Evolutionary conservation across 2,113 vertebrate species (phyloP), one percentile per base, ranked within the genome.

Genomic region (Pteronura brasiliensis): DNA sequence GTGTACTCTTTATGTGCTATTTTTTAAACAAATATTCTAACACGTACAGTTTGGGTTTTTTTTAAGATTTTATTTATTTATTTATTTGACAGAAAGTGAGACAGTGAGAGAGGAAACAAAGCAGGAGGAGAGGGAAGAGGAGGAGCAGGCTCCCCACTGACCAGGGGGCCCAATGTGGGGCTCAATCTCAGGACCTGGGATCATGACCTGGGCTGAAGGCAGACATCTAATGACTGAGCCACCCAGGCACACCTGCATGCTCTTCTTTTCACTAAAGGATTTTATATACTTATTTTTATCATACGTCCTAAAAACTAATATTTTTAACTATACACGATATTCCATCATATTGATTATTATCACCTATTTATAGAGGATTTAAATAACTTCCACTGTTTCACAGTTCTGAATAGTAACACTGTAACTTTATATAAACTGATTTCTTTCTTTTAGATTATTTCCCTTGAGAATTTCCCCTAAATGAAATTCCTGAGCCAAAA

Each of bases 341-440:
- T 39, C 36, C 77, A 34, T 87, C 31, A 65, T 47, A 67, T 74
- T 69, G 9, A 59, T 93, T 82, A 90, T 3, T 90, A 59, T 57
- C 34, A 85, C 86, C 57, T 55, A 47, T 3, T 42, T 52, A 34
- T 21, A 67, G 20, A 93, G 27, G 20, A 81, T 74, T 80, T 97
- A 90, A 72, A 47, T 90, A 97, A 96, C 8, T 86, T 80, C 36
- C 59, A 81, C 14, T 67, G 17, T 87, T 96, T 52, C 81, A 57
- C 81, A 57, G 7, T 63, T 93, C 29, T 84, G 27, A 85, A 89
- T 44, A 31, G 0, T 23, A 85, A 65, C 36, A 65, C n/a, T 29
- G 18, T 39, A 72, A 85, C 5, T 82, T 81, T 85, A 7, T 47
- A 29, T 81, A 86, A 77, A 93, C 14, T 65, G 20, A 81, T 80